Conservation (phyloP, 1,140 invertebrate genomes). For the Orchestia grillus region DNA sequence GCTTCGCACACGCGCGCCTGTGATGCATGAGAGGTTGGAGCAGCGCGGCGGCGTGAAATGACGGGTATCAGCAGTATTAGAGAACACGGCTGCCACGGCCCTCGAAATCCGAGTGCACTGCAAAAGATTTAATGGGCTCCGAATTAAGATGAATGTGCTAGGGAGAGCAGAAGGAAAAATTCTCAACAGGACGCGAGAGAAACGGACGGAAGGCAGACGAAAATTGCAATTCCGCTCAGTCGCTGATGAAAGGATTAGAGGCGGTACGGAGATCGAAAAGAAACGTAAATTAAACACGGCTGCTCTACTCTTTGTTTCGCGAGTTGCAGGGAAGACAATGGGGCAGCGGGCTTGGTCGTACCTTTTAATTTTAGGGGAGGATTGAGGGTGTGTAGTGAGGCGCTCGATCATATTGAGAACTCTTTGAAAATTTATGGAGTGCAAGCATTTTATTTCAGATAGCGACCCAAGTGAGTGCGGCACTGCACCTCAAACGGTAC, state of each 20-base stretch:
- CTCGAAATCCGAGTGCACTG: not conserved
- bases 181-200: constrained; percentile 1
- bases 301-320: not conserved
- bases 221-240: not conserved
- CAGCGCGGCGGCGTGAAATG: constrained; percentile 45
- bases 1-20: constrained; percentile 12
- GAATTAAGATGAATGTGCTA: constrained; percentile 35
- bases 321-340: not conserved
- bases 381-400: not conserved
- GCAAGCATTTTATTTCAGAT: not conserved
- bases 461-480: not conserved
- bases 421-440: not conserved
- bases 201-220: not conserved
- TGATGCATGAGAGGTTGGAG: constrained; percentile 11
- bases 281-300: not conserved
- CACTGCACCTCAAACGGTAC: not conserved
- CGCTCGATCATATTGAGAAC: not conserved
- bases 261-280: not conserved
- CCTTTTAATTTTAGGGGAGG: not conserved
- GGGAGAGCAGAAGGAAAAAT: constrained; percentile 30
- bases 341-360: not conserved
- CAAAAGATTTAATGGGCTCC: constrained; percentile 32
- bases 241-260: not conserved
- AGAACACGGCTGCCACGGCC: not conserved
- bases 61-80: constrained; percentile 35